Evolutionary conservation across 2,797 vertebrate genomes (phyloP), one percentile per base, ranked within the genome.

Genomic region (Varecia variegata): DNA sequence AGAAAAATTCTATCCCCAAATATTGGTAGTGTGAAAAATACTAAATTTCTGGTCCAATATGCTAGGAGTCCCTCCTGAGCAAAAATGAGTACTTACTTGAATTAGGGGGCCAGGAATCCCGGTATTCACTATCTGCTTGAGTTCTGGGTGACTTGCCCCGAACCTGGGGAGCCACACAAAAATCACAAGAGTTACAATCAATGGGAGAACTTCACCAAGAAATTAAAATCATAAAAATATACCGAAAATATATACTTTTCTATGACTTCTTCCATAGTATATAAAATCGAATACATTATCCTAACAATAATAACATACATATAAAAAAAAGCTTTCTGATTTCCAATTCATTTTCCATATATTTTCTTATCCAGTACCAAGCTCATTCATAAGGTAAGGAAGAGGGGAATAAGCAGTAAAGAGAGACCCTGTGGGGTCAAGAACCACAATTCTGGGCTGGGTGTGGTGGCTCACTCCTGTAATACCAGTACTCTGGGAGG

Each of bases 101-200:
- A 97, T 98, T 99, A 50, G 99, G 98, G 47, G 99, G 98, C 99
- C 99, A 99, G 82, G 99, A 99, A 83, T 99, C 99, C 50, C 98
- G 98, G 96, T 99, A 99, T 92, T 99, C 99, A 56, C 98, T 98
- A 35, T 62, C 86, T 54, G 97, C 98, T 98, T 99, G 99, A 94
- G 98, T 98, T 96, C 99, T 99, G 0, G 99, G 99, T 60, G 99
- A 99, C 96, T 98, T 99, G 43, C 98, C 99, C 58, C 98, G 98
- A 96, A 97, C 98, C 99, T 99, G 98, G 1, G 82, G 52, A 54
- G 73, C 14, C 95, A 97, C 96, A 68, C 17, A 90, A 94, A 43
- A 95, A 74, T 52, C 56, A 32, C 13, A 35, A 91, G 65, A 80
- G 45, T 95, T 94, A 97, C 4, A 15, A 93, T 81, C 52, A 93